A percentile compares a stretch with the other conserved stretches of the same genome.
These are phyloP conservation scores for Melanotaenia boesemani DNA, from an alignment of 2,797 vertebrate genomes.

Conservation along the genomic window DNA sequence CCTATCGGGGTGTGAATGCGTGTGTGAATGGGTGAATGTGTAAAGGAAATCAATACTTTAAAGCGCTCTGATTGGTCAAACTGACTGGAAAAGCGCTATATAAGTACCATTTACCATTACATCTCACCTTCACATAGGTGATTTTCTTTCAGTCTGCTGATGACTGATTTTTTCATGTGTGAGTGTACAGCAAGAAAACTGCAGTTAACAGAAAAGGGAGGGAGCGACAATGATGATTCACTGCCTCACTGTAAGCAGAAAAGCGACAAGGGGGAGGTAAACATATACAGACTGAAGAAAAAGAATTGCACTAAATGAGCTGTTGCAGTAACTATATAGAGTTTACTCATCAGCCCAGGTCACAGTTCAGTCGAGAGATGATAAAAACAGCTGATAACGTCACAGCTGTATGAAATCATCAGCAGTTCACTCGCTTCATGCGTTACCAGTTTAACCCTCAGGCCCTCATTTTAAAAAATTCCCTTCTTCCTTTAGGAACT, in stretches of 20 bases:
- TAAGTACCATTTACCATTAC: background rate
- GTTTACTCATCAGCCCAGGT: background rate
- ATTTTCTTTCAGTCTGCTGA: conserved; percentile 42
- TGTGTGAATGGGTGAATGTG: too few relatives aligned
- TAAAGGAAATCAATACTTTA: too few relatives aligned
- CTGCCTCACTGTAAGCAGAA: conserved; percentile 53
- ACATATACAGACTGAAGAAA: conserved; percentile 27
- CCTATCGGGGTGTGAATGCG: too few relatives aligned
- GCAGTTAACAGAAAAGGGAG: conserved; percentile 54
- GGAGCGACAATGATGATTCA: conserved; percentile 67
- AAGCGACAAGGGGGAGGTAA: conserved; percentile 43
- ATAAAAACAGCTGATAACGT: background rate
- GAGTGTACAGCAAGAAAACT: conserved; percentile 46
- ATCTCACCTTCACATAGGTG: conserved; percentile 42
- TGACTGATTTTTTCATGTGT: conserved; percentile 31
- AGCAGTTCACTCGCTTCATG: background rate
- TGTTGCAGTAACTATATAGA: conserved; percentile 16
- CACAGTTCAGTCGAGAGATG: background rate
- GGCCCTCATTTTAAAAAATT: background rate
- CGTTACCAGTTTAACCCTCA: background rate
- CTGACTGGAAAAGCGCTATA: too few relatives aligned
- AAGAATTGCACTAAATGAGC: conserved; percentile 15
- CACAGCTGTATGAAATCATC: background rate
- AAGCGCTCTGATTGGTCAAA: too few relatives aligned
- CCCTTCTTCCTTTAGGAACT: too few relatives aligned